Conservation (phyloP, 1,140 invertebrate species). For the Hyphantria cunea region DNA sequence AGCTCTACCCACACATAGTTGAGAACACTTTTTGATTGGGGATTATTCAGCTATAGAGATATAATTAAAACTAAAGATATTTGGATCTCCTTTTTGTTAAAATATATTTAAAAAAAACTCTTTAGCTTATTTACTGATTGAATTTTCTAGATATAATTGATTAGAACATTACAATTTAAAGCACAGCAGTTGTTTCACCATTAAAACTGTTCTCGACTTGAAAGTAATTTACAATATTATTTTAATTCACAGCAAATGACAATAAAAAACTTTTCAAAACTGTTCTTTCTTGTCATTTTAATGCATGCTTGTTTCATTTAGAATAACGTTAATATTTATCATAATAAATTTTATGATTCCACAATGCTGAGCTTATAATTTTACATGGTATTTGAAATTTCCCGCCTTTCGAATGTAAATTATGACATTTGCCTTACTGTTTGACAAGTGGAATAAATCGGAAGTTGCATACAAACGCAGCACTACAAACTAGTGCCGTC, state of each 20-base stretch:
- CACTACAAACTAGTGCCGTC: slow-evolving; percentile 5
- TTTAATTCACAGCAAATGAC: slow-evolving; percentile 14
- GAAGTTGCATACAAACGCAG: not conserved
- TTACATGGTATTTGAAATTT: not conserved
- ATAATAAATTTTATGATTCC: not conserved
- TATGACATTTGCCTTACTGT: not conserved
- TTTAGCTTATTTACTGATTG: too few relatives aligned
- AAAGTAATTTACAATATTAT: slow-evolving; percentile 2
- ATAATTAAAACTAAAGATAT: too few relatives aligned
- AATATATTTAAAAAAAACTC: too few relatives aligned
- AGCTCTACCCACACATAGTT: not conserved
- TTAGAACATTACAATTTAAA: too few relatives aligned
- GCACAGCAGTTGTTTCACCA: not conserved
- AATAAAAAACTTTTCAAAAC: slow-evolving; percentile 8
- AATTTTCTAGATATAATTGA: too few relatives aligned
- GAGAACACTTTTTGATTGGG: not conserved
- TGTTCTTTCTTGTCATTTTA: slow-evolving; percentile 17
- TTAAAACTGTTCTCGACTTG: slow-evolving; percentile 16
- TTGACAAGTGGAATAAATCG: not conserved
- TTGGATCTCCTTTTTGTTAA: not conserved
- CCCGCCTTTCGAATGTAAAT: too few relatives aligned
- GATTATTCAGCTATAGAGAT: not conserved
- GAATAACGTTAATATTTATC: not conserved
- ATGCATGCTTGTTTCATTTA: slow-evolving; percentile 16
- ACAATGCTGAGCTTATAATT: slow-evolving; percentile 11